Evolutionary conservation across 2,113 vertebrate genomes (phyloP).

Genomic region (Chloebia gouldiae): DNA sequence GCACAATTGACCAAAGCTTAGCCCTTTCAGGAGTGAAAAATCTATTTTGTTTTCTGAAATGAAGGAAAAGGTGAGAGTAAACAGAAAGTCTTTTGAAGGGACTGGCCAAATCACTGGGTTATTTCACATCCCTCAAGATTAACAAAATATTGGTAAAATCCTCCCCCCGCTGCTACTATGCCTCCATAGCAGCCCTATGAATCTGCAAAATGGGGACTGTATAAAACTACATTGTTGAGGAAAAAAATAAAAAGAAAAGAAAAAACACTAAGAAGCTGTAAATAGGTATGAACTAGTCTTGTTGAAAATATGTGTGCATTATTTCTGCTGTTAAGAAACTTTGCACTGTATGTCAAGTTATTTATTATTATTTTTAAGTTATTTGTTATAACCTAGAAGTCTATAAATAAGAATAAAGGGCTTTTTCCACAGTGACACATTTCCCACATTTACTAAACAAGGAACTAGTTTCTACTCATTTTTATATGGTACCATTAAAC

Average conservation of each 20-base stretch:
- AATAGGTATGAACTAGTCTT: background rate
- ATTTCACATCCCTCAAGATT: background rate
- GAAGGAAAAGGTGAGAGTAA: background rate
- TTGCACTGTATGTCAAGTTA: background rate
- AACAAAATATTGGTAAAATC: background rate
- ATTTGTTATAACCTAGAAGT: background rate
- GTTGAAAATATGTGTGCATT: background rate
- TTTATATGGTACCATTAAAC: background rate
- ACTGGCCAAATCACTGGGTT: background rate
- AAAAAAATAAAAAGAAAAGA: fast-evolving
- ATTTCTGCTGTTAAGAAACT: background rate
- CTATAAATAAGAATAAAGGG: background rate
- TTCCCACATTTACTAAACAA: background rate
- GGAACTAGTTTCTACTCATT: background rate
- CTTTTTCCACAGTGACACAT: background rate
- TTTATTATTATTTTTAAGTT: background rate
- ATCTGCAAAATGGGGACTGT: background rate
- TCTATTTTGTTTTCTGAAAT: background rate
- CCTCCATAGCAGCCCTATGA: background rate
- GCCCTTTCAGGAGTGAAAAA: background rate
- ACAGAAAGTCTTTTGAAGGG: background rate
- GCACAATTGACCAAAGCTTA: background rate
- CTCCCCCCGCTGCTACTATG: background rate
- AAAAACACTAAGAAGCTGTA: background rate
- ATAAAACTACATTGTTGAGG: background rate